A percentile compares a stretch with the other conserved stretches of the same genome.
These are phyloP conservation scores for Buphagus erythrorhynchus DNA, from an alignment of 2,797 vertebrate species.

Conservation along the genomic window DNA sequence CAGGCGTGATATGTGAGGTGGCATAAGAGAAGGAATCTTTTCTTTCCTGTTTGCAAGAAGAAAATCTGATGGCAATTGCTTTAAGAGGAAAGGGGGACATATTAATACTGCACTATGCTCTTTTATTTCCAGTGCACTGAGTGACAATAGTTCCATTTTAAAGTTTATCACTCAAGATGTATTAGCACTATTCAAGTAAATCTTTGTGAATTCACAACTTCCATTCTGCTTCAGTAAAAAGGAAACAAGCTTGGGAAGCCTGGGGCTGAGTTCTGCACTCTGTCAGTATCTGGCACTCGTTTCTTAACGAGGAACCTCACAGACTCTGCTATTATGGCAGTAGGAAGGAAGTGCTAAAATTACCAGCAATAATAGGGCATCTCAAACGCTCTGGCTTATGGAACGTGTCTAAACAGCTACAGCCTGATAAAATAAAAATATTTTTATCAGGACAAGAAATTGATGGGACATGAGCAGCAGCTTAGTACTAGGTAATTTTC, in stretches of 20 bases:
- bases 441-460: conserved; percentile 17
- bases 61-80: not conserved
- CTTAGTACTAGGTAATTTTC: not conserved
- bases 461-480: not conserved
- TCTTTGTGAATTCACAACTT: conserved; percentile 22
- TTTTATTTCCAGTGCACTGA: not conserved
- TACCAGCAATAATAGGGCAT: conserved; percentile 63
- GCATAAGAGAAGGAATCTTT: conserved; percentile 6
- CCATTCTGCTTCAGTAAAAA: conserved; percentile 48
- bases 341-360: conserved; percentile 78
- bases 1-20: conserved; percentile 40
- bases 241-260: conserved; percentile 26
- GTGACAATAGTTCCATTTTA: not conserved
- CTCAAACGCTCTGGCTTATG: conserved; percentile 24
- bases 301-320: conserved; percentile 63
- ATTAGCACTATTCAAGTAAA: conserved; percentile 24
- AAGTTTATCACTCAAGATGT: conserved; percentile 35
- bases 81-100: not conserved
- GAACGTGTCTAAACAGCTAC: conserved; percentile 57
- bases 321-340: conserved; percentile 42
- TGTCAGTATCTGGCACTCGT: conserved; percentile 59
- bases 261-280: conserved; percentile 53
- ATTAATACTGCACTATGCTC: not conserved
- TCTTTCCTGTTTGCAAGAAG: conserved; percentile 42
- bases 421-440: conserved; percentile 31